These are phyloP conservation scores for Parasteatoda lunata DNA, from an alignment of 2,888 invertebrate genomes.

Conservation along the genomic window DNA sequence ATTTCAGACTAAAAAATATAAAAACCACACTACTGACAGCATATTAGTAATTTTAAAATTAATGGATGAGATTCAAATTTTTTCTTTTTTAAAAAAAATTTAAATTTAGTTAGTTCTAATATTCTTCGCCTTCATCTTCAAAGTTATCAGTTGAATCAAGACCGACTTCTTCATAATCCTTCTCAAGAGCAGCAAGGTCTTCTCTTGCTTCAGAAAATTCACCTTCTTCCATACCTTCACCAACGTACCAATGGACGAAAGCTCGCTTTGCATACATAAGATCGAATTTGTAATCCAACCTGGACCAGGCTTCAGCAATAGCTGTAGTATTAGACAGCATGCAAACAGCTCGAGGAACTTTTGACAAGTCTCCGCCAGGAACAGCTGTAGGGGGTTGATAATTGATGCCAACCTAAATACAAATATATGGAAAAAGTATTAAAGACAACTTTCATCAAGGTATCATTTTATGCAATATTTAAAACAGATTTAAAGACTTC, in stretches of 20 bases:
- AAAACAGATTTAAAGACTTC: too few relatives aligned
- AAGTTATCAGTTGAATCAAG: conserved; percentile 70
- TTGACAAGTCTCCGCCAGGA: conserved; percentile 59
- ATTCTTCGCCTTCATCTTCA: conserved; percentile 69
- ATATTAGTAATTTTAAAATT: too few relatives aligned
- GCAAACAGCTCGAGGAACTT: conserved; percentile 60
- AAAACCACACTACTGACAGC: too few relatives aligned
- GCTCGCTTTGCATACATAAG: conserved; percentile 87
- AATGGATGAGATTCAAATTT: too few relatives aligned
- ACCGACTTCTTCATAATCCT: conserved; percentile 73
- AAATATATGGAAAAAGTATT: neutral
- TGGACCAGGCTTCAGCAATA: conserved; percentile 88
- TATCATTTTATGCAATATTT: too few relatives aligned
- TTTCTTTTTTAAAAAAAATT: too few relatives aligned
- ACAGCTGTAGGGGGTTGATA: conserved; percentile 66
- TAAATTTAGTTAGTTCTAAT: conserved; percentile 11
- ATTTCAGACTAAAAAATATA: too few relatives aligned
- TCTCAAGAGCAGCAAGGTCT: conserved; percentile 76
- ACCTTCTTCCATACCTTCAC: conserved; percentile 76
- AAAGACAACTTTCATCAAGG: too few relatives aligned
- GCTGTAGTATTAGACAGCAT: conserved; percentile 79
- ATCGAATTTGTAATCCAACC: conserved; percentile 84
- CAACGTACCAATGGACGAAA: conserved; percentile 90
- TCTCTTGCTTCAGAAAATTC: conserved; percentile 76
- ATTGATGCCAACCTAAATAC: conserved; percentile 73